phyloP scores from a whole-genome alignment of 2,888 invertebrate genomes.

The Globia sparganii region DNA sequence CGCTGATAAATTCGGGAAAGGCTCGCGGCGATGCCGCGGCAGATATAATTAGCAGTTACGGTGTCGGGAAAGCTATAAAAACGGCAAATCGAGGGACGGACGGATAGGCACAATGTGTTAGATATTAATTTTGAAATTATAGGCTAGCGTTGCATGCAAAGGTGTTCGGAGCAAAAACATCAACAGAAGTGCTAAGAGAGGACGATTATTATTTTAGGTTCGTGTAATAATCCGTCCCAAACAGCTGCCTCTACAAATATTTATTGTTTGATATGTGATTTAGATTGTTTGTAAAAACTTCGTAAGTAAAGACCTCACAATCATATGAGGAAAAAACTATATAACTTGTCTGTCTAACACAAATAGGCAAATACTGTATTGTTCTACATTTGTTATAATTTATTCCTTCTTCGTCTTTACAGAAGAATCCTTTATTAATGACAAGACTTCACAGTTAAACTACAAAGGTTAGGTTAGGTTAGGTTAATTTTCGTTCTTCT shows the following conservation, averaged over 20 bases:
- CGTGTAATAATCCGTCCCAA: constrained; percentile 82
- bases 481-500: not conserved
- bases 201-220: constrained; percentile 87
- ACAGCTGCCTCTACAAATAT: constrained; percentile 90
- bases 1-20: constrained; percentile 67
- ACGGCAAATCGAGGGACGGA: constrained; percentile 85
- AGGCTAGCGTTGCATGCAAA: constrained; percentile 82
- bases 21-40: constrained; percentile 79
- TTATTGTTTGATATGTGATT: constrained; percentile 83
- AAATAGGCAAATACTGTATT: not conserved
- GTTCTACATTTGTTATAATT: not conserved
- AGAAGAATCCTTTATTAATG: not conserved
- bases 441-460: not conserved
- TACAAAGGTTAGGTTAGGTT: not conserved
- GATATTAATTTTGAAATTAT: constrained; percentile 90
- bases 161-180: constrained; percentile 86
- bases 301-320: constrained; percentile 45
- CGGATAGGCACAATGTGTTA: constrained; percentile 89
- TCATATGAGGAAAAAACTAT: constrained; percentile 34
- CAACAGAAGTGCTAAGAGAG: constrained; percentile 89
- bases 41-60: constrained; percentile 85
- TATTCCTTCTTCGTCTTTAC: not conserved
- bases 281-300: constrained; percentile 65
- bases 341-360: not conserved
- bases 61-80: constrained; percentile 86